Evolutionary conservation across 2,797 vertebrate species (phyloP).

Genomic region (Pagetopsis macropterus): DNA sequence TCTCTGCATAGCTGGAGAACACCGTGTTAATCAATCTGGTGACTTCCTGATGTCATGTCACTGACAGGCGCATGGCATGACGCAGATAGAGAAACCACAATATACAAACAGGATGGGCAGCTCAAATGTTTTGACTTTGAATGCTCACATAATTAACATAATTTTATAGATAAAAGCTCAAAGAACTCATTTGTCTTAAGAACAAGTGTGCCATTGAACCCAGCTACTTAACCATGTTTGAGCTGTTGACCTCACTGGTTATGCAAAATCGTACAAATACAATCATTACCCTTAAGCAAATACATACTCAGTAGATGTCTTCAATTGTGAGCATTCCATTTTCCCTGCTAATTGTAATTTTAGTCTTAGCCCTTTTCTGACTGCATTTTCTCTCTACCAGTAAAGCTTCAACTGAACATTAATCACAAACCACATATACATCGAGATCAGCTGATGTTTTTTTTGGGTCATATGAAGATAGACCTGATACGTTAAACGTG

Average conservation of each 20-base stretch:
- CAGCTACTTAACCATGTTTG: not conserved
- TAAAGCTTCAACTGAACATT: constrained; percentile 11
- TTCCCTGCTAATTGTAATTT: not conserved
- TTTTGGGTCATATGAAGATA: not conserved
- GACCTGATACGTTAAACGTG: no score
- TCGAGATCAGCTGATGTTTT: not conserved
- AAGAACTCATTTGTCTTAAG: not conserved
- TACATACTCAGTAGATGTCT: not conserved
- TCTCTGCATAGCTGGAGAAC: not conserved
- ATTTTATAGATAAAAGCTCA: not conserved
- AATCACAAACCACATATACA: not conserved
- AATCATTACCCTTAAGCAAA: not conserved
- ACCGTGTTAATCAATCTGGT: not conserved
- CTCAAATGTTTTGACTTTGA: not conserved
- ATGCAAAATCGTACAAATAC: not conserved
- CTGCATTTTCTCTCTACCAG: not conserved
- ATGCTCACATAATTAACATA: not conserved
- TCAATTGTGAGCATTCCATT: not conserved
- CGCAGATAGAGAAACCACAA: not conserved
- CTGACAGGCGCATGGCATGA: not conserved
- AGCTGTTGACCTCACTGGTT: not conserved
- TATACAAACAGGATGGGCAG: not conserved
- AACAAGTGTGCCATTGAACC: not conserved
- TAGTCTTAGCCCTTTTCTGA: not conserved
- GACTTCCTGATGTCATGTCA: not conserved